These are phyloP conservation scores for Brotula barbata DNA, from an alignment of 2,797 vertebrate genomes.

Conservation along the genomic window DNA sequence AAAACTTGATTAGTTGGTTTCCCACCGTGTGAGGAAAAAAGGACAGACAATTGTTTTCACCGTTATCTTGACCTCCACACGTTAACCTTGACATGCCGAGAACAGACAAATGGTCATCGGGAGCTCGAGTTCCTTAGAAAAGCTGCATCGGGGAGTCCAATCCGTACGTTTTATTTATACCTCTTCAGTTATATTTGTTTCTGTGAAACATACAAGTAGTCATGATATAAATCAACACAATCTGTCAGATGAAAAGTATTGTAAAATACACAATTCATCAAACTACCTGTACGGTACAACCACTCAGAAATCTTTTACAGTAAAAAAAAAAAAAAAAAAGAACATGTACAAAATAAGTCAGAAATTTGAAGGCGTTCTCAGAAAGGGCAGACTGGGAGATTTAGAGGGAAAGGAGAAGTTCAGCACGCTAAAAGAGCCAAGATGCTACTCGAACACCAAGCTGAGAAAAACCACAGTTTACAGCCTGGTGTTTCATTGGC, in stretches of 20 bases:
- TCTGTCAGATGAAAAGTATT: conserved; percentile 58
- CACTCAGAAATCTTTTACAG: conserved; percentile 51
- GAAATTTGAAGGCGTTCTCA: conserved; percentile 49
- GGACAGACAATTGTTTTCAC: conserved; percentile 8
- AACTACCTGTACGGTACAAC: conserved; percentile 43
- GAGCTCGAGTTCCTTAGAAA: too few relatives aligned
- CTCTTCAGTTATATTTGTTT: conserved; percentile 41
- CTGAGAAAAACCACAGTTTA: conserved; percentile 39
- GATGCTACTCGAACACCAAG: conserved; percentile 50
- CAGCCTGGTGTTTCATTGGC: conserved; percentile 48
- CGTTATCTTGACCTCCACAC: conserved; percentile 14
- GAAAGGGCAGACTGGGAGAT: conserved; percentile 15
- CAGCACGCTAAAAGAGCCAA: conserved; percentile 23
- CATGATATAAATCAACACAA: conserved; percentile 55
- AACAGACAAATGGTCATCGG: too few relatives aligned
- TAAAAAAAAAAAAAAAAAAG: conserved; percentile 49
- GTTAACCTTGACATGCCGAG: conserved; percentile 2
- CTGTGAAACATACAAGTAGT: conserved; percentile 62
- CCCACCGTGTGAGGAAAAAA: conserved; percentile 11
- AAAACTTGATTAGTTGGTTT: conserved; percentile 40
- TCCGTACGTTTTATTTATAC: conserved; percentile 51
- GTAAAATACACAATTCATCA: conserved; percentile 56
- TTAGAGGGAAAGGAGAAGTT: conserved; percentile 13
- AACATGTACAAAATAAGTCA: conserved; percentile 55
- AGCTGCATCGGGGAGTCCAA: background rate